These are phyloP conservation scores for Empidonax traillii DNA, from an alignment of 2,113 vertebrate species.

Conservation along the genomic window DNA sequence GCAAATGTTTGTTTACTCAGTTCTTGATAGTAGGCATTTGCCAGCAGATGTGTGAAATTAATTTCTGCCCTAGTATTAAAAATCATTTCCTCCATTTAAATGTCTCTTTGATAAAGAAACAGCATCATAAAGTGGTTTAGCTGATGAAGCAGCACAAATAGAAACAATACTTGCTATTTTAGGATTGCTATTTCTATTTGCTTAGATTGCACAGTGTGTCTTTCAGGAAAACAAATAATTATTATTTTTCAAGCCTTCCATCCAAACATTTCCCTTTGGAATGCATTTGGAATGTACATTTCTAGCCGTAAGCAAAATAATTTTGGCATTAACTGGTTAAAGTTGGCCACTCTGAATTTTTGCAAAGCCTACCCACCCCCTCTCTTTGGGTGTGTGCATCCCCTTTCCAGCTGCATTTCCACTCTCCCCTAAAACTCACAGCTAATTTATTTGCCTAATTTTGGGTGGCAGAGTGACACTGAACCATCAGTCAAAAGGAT, in stretches of 20 bases:
- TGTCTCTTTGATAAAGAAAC: constrained; percentile 62
- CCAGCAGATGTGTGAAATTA: constrained; percentile 74
- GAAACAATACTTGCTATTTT: constrained; percentile 64
- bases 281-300: background rate
- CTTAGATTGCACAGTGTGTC: constrained; percentile 31
- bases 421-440: background rate
- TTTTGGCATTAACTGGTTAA: background rate
- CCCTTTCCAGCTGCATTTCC: background rate
- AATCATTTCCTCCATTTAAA: constrained; percentile 69
- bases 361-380: background rate
- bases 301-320: background rate
- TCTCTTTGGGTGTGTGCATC: background rate
- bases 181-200: constrained; percentile 48
- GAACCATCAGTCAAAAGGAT: background rate
- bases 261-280: constrained; percentile 52
- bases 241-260: constrained; percentile 34
- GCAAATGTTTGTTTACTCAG: constrained; percentile 66
- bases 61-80: constrained; percentile 70
- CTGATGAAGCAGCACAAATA: constrained; percentile 59
- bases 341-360: background rate
- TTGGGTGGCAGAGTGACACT: background rate
- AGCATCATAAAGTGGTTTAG: constrained; percentile 44
- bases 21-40: constrained; percentile 60
- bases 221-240: constrained; percentile 66
- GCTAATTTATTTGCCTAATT: constrained; percentile 4